phyloP scores from a whole-genome alignment of 2,888 invertebrate genomes.

The Theretra japonica region DNA sequence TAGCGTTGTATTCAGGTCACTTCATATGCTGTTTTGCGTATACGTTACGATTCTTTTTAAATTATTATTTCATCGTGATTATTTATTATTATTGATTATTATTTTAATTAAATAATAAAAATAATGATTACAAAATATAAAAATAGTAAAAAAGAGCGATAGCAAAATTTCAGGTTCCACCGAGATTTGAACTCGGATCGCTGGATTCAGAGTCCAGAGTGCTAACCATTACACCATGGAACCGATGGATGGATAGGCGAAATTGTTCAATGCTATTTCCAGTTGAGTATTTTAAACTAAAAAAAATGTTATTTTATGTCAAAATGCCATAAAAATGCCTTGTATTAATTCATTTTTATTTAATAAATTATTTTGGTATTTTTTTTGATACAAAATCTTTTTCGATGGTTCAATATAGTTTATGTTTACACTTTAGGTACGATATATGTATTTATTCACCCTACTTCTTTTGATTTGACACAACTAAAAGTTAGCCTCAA shows the following conservation, averaged over 20 bases:
- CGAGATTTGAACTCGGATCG: conserved; percentile 93
- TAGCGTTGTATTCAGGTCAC: too few relatives aligned
- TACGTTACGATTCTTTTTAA: background rate
- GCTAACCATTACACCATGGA: conserved; percentile 89
- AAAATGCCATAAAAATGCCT: too few relatives aligned
- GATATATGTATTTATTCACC: too few relatives aligned
- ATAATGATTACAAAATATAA: conserved; percentile 20
- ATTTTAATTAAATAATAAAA: too few relatives aligned
- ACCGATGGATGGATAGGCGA: conserved; percentile 45
- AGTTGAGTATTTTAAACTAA: background rate
- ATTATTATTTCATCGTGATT: too few relatives aligned
- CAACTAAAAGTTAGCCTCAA: too few relatives aligned
- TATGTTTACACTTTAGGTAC: too few relatives aligned
- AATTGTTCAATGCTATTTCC: conserved; percentile 42
- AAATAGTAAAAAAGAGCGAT: conserved; percentile 28
- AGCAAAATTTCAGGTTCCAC: conserved; percentile 86
- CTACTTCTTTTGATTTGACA: too few relatives aligned
- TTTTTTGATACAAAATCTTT: too few relatives aligned
- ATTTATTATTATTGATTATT: background rate
- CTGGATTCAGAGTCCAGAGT: conserved; percentile 93
- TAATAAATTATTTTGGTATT: too few relatives aligned
- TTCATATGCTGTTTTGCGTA: background rate
- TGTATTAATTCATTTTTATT: too few relatives aligned
- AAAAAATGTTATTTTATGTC: background rate
- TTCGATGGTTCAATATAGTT: too few relatives aligned